These are phyloP conservation scores for Tachycineta bicolor DNA, from an alignment of 2,113 vertebrate species.

Conservation along the genomic window DNA sequence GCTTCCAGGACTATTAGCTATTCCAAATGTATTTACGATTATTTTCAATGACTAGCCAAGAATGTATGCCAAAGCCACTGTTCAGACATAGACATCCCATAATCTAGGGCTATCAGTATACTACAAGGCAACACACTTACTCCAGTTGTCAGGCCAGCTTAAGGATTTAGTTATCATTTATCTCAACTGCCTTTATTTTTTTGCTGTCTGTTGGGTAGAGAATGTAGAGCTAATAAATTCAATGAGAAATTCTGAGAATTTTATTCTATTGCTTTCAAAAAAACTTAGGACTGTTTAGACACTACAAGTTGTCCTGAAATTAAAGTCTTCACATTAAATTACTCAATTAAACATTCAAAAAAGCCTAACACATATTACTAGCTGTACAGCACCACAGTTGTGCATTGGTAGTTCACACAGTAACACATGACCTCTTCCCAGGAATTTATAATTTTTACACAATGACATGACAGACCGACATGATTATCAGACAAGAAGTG, in stretches of 20 bases:
- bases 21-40: neutral
- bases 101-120: neutral
- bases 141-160: neutral
- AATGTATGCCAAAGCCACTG: neutral
- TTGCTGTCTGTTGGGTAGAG: neutral
- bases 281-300: neutral
- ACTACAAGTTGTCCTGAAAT: neutral
- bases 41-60: neutral
- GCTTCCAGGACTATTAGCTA: neutral
- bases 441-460: constrained; percentile 1
- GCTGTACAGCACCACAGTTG: neutral
- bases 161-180: neutral
- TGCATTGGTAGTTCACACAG: constrained; percentile 10
- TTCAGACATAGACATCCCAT: neutral
- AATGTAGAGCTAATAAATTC: neutral
- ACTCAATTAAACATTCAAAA: neutral
- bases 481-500: constrained; percentile 26
- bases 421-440: constrained; percentile 2
- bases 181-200: neutral
- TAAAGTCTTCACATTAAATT: neutral
- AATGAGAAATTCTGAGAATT: neutral
- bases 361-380: neutral
- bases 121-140: neutral
- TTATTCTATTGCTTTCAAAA: neutral
- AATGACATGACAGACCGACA: neutral